Conservation (phyloP, 2,888 invertebrate species). For the Metallyticus violacea region DNA sequence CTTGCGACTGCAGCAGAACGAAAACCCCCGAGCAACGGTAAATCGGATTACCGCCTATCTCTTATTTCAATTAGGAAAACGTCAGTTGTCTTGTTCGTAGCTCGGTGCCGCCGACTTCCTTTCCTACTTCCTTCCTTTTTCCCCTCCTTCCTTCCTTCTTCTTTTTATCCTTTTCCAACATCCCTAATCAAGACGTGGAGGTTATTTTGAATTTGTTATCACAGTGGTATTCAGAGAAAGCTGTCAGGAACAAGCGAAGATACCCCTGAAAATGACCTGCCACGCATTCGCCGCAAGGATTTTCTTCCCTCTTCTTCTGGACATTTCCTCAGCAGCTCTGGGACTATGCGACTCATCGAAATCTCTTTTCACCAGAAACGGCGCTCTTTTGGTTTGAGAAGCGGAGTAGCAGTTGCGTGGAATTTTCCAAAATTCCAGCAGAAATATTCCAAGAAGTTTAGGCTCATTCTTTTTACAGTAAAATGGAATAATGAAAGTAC, state of each 20-base stretch:
- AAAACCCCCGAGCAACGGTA: constrained; percentile 12
- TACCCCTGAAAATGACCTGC: not conserved
- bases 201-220: not conserved
- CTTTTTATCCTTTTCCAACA: not conserved
- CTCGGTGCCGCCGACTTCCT: not conserved
- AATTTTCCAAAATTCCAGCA: not conserved
- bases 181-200: not conserved
- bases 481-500: too few species aligned
- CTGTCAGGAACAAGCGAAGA: not conserved
- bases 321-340: not conserved
- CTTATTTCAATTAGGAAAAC: constrained; percentile 19
- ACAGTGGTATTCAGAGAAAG: not conserved
- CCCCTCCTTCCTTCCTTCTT: not conserved
- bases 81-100: not conserved
- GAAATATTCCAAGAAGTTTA: too few species aligned
- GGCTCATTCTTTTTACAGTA: too few species aligned
- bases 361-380: not conserved
- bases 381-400: not conserved
- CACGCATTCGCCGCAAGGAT: not conserved
- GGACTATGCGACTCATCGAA: not conserved
- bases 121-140: not conserved
- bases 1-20: constrained; percentile 1
- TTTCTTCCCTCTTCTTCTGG: not conserved
- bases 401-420: not conserved
- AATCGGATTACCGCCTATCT: constrained; percentile 15